Evolutionary conservation across 1,140 invertebrate genomes (phyloP).

Genomic region (Dinoponera quadriceps): DNA sequence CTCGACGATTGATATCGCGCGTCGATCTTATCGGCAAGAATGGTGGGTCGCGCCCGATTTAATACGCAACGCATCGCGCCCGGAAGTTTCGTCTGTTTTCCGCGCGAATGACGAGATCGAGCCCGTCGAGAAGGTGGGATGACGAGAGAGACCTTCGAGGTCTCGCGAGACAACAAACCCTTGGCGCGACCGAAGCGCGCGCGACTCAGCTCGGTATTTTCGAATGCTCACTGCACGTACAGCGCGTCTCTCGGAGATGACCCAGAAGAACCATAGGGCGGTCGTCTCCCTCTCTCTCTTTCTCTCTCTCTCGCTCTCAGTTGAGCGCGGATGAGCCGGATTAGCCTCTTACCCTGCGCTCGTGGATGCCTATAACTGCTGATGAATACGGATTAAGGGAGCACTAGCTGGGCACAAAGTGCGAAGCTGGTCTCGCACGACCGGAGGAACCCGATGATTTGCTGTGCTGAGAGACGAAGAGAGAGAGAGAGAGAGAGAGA

Average conservation of each 20-base stretch:
- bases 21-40: neutral
- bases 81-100: neutral
- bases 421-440: slow-evolving; percentile 67
- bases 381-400: slow-evolving; percentile 80
- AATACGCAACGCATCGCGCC: neutral
- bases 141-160: neutral
- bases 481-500: slow-evolving; percentile 9
- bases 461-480: neutral
- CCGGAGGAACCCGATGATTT: slow-evolving; percentile 58
- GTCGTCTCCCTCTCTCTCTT: slow-evolving; percentile 31
- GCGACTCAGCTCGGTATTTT: slow-evolving; percentile 32
- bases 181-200: slow-evolving; percentile 22
- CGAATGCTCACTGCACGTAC: slow-evolving; percentile 57
- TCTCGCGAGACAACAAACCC: slow-evolving; percentile 1
- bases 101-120: neutral
- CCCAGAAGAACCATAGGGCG: slow-evolving; percentile 73
- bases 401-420: slow-evolving; percentile 70
- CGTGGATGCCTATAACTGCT: slow-evolving; percentile 77
- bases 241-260: slow-evolving; percentile 71
- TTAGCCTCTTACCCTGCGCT: slow-evolving; percentile 74
- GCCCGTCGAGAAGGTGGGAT: neutral
- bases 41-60: slow-evolving; percentile 3
- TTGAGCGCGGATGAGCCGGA: slow-evolving; percentile 78
- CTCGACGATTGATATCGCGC: neutral
- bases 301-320: slow-evolving; percentile 35